phyloP scores from a whole-genome alignment of 2,888 invertebrate genomes.

The Parochlus steinenii region DNA sequence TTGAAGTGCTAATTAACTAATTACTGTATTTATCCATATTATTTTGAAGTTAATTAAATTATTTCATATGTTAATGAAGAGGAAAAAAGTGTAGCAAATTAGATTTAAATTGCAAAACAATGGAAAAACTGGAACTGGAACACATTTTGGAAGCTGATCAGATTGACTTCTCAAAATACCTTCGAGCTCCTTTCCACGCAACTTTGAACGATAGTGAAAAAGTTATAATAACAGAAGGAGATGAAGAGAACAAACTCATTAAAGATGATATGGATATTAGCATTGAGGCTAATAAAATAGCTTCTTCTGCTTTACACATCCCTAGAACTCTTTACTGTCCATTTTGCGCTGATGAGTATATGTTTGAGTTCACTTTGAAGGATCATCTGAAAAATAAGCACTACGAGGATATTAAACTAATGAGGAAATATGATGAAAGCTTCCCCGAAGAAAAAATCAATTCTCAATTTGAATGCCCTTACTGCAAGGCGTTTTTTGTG shows the following conservation, averaged over 20 bases:
- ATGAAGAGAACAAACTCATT: conserved; percentile 14
- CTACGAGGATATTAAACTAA: conserved; percentile 11
- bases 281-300: conserved; percentile 11
- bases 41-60: too few species aligned
- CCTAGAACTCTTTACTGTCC: conserved; percentile 16
- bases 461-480: conserved; percentile 13
- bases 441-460: conserved; percentile 1
- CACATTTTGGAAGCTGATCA: too few species aligned
- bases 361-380: conserved; percentile 17
- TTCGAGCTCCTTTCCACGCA: background rate
- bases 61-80: too few species aligned
- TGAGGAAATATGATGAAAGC: conserved; percentile 9
- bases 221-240: background rate
- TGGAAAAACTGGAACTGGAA: too few species aligned
- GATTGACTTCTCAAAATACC: background rate
- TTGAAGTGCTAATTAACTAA: too few species aligned
- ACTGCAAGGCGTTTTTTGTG: conserved; percentile 15
- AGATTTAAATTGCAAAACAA: too few species aligned
- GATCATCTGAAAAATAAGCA: conserved; percentile 16
- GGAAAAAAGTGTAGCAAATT: too few species aligned
- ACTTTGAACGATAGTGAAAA: background rate
- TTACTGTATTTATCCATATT: too few species aligned
- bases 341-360: conserved; percentile 16
- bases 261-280: conserved; percentile 14
- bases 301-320: conserved; percentile 14